phyloP scores from a whole-genome alignment of 2,113 vertebrate species.

The Erythrocercus mccallii region DNA sequence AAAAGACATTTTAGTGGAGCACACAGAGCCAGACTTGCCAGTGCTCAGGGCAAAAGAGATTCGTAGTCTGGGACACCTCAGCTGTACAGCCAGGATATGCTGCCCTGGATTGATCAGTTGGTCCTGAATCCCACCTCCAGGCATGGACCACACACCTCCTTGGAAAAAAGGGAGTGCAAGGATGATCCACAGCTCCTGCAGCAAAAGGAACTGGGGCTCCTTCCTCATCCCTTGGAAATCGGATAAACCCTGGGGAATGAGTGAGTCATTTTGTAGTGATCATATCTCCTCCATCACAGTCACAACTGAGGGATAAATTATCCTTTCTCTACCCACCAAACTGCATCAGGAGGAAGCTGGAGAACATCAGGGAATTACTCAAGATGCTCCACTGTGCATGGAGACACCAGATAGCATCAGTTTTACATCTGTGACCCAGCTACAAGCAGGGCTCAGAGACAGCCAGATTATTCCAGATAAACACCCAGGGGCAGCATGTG shows the following conservation, averaged over 20 bases:
- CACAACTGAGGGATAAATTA: neutral
- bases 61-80: neutral
- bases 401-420: neutral
- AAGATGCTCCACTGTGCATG: neutral
- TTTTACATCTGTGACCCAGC: neutral
- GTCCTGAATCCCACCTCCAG: neutral
- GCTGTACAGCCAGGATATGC: neutral
- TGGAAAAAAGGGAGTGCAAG: neutral
- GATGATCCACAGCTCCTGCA: neutral
- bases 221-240: neutral
- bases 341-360: neutral
- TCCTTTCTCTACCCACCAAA: neutral
- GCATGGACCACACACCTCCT: neutral
- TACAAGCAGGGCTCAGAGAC: neutral
- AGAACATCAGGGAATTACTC: neutral
- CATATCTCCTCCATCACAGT: neutral
- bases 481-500: neutral
- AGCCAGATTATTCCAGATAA: neutral
- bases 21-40: fast-evolving
- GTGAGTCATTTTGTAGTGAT: neutral
- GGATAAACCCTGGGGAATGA: neutral
- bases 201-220: neutral
- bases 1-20: neutral
- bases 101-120: neutral
- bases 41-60: neutral